A percentile compares a stretch with the other conserved stretches of the same genome.
Conservation (phyloP, 2,113 vertebrate species). For the Rhynchomys soricoides region DNA sequence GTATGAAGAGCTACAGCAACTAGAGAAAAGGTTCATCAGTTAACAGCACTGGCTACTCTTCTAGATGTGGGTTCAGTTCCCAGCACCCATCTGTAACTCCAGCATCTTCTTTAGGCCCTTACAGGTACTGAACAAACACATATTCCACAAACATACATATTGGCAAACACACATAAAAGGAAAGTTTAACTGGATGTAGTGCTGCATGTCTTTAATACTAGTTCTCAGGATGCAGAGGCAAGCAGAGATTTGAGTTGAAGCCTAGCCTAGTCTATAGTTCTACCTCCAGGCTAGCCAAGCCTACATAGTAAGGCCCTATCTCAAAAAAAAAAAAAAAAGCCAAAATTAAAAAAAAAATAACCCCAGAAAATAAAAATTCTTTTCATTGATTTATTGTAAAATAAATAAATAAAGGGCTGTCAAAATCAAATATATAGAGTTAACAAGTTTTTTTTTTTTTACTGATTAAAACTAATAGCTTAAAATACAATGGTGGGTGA, state of each 20-base stretch:
- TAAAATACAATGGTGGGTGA: neutral
- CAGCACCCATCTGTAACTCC: neutral
- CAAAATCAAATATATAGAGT: neutral
- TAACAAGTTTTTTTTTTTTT: neutral
- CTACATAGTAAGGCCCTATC: neutral
- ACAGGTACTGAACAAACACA: neutral
- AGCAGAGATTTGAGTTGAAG: neutral
- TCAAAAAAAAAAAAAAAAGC: neutral
- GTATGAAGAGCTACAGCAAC: neutral
- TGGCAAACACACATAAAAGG: neutral
- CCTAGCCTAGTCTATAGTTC: neutral
- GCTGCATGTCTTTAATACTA: neutral
- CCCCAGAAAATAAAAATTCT: neutral
- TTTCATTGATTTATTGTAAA: neutral
- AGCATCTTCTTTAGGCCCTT: neutral
- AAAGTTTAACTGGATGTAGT: neutral
- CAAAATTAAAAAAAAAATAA: neutral
- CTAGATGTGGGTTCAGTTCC: neutral
- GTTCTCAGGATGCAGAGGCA: neutral
- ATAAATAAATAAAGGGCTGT: neutral
- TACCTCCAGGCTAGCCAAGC: neutral
- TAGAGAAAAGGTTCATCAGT: neutral
- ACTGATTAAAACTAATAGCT: neutral
- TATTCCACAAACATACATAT: neutral
- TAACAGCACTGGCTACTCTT: neutral